These are phyloP conservation scores for Melipona beecheii DNA, from an alignment of 2,888 invertebrate species.

Conservation along the genomic window DNA sequence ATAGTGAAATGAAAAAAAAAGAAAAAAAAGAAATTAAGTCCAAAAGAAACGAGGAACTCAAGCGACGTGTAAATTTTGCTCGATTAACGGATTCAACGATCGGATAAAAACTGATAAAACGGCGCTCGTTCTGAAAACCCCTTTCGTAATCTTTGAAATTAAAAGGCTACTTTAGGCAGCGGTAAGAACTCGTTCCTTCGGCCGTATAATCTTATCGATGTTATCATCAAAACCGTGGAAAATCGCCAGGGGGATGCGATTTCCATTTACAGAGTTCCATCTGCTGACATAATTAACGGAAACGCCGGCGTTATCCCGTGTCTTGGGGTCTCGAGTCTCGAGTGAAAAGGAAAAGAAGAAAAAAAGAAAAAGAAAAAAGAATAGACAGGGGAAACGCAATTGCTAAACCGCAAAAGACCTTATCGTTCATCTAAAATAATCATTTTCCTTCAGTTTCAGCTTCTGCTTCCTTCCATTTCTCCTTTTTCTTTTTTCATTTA, in stretches of 20 bases:
- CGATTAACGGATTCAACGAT: not conserved
- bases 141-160: conserved; percentile 32
- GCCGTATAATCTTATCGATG: conserved; percentile 55
- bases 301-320: conserved; percentile 51
- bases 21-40: not conserved
- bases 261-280: conserved; percentile 70
- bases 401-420: conserved; percentile 62
- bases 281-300: conserved; percentile 77
- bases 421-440: conserved; percentile 53
- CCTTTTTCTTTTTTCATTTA: not conserved
- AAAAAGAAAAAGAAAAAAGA: conserved; percentile 41
- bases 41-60: not conserved
- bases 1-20: no score
- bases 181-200: conserved; percentile 29
- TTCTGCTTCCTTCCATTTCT: not conserved
- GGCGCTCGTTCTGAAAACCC: not conserved
- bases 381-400: conserved; percentile 45
- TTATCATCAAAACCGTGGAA: conserved; percentile 63
- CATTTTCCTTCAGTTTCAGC: not conserved
- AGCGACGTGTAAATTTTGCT: no score
- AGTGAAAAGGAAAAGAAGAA: conserved; percentile 56
- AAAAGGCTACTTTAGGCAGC: conserved; percentile 17
- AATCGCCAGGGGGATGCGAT: conserved; percentile 59
- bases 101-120: not conserved
- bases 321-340: conserved; percentile 38